Evolutionary conservation across 2,113 vertebrate species (phyloP), one percentile per base, ranked within the genome.

Genomic region (Illadopsis cleaveri): DNA sequence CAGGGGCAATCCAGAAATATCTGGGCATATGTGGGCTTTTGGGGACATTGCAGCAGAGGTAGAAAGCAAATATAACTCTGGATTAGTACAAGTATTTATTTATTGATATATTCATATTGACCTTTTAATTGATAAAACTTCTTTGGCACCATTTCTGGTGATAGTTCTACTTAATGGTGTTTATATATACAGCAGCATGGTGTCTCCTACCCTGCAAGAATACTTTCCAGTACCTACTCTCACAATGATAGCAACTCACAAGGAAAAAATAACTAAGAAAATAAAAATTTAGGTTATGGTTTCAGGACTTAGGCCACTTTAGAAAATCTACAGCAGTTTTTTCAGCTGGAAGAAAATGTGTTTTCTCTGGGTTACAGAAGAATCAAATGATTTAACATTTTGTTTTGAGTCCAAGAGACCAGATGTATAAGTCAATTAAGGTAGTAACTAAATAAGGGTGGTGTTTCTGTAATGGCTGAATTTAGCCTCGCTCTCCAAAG

Each of bases 341-440:
- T 86, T 79, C 51, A 57, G 12, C 37, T 64, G 35, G n/a, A 65
- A 11, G 37, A 87, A 68, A 90, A 72, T 5, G 37, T 68, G 12
- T 81, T 94, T 91, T 91, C 38, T 64, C 77, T 48, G 14, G n/a
- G 45, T 37, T 88, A 1, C n/a, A 47, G 58, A 58, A 86, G 15
- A 91, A 85, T 72, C 45, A 86, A 94, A 77, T 90, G 23, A 66
- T 93, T 73, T 62, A 86, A 57, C 6, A 0, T 86, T 82, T 93
- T 90, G 38, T 95, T 95, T 82, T 27, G 88, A 90, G 62, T 90
- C 82, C 88, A 83, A 86, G 58, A 95, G 50, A 86, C 66, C 88
- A 95, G 90, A 88, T 88, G 85, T 70, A 5, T 61, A 85, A 93
- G 73, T 86, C 85, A 87, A 37, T 93, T 93, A 94, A 94, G 53